Conservation (phyloP, 1,140 invertebrate species). For the Anoplophora glabripennis region DNA sequence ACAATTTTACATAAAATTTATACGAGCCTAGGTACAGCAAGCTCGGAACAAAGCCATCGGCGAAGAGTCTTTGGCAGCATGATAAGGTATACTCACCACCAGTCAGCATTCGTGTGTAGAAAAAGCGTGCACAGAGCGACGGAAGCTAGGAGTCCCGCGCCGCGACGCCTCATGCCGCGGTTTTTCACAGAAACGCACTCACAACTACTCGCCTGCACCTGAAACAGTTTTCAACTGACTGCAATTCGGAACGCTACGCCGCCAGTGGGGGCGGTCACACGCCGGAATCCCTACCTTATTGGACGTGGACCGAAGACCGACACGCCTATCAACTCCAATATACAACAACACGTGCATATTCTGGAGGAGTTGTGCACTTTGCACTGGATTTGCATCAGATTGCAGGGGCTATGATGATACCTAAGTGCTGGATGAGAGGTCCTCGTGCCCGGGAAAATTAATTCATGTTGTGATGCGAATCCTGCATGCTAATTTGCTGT, state of each 20-base stretch:
- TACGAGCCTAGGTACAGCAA: too few species aligned
- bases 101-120: conserved; percentile 37
- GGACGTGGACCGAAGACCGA: conserved; percentile 21
- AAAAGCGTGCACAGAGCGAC: conserved; percentile 43
- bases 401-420: background rate
- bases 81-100: conserved; percentile 36
- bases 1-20: too few species aligned
- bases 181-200: conserved; percentile 33
- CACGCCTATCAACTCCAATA: conserved; percentile 21
- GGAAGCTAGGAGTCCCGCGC: conserved; percentile 36
- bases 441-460: too few species aligned
- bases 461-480: too few species aligned
- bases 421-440: too few species aligned
- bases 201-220: conserved; percentile 18
- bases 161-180: conserved; percentile 42
- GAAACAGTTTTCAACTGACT: conserved; percentile 28
- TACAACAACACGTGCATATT: background rate
- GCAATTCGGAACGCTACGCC: conserved; percentile 18
- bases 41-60: too few species aligned
- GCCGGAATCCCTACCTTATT: conserved; percentile 15
- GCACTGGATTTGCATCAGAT: conserved; percentile 16
- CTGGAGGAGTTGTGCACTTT: conserved; percentile 14
- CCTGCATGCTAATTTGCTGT: too few species aligned
- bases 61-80: too few species aligned
- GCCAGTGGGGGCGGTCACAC: conserved; percentile 28